Base-by-base conservation (phyloP, 37 sponge, comb jelly and placozoan genomes). In the Lycopodina hypogea region DNA sequence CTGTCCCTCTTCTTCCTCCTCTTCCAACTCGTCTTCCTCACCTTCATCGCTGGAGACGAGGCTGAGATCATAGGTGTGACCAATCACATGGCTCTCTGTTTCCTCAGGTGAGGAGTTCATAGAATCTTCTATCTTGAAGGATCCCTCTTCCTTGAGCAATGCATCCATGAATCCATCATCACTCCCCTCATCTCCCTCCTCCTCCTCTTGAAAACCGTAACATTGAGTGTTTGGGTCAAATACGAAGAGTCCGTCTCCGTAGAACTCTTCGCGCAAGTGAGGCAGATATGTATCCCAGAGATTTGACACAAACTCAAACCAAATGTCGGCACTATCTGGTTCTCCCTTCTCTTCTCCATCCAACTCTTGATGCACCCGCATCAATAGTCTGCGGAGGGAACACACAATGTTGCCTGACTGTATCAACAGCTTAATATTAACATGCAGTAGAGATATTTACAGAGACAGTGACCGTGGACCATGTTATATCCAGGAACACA, bases 241-340 rank as follows among this genome's bases (percentile, higher is more conserved):
- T 0, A 84, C 40, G 61, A 89, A 79, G 36, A 41, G 76, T 56
- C 84, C 90, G n/a, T 85, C 86, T 15, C 57, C 68, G 29, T 41
- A 53, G 53, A 73, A 19, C 23, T 35, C 82, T 32, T 50, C 55
- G 2, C 82, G 21, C 37, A 87, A 63, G 73, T 87, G 83, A 61
- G 83, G 70, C 0, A 87, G 78, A 22, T 24, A 32, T 14, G 59
- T 45, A 1, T 69, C 52, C 88, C 88, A 87, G 12, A 87, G 52
- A 29, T 87, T 72, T 28, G 41, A 66, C 29, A 87, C 82, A 56
- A 80, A 69, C 71, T 81, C 88, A 26, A 41, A 40, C 88, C 88
- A 87, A 7, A 42, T 70, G 66, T 65, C 34, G 2, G 34, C 30
- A 32, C 34, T 12, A 14, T 3, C 32, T 21, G 4, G 8, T 34